Conservation (phyloP, 2,888 invertebrate species). For the Melanostoma mellinum region DNA sequence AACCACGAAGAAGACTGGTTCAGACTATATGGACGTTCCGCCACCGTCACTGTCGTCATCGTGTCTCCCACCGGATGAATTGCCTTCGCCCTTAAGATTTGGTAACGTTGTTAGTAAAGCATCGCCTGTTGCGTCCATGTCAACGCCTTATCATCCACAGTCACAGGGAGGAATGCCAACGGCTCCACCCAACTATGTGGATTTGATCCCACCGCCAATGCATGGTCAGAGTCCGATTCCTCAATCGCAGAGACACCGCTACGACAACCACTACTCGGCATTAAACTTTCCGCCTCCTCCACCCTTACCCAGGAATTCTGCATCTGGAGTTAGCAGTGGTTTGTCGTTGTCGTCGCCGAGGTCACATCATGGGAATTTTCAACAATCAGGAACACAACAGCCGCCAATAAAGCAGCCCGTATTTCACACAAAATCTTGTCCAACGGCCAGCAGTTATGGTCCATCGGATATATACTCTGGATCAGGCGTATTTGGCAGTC, state of each 20-base stretch:
- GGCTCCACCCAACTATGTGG: slow-evolving; percentile 67
- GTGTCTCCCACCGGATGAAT: slow-evolving; percentile 75
- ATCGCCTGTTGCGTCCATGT: slow-evolving; percentile 68
- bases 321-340: slow-evolving; percentile 51
- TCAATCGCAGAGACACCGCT: slow-evolving; percentile 60
- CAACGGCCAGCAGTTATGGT: slow-evolving; percentile 65
- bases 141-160: slow-evolving; percentile 63
- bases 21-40: slow-evolving; percentile 74
- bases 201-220: slow-evolving; percentile 70
- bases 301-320: slow-evolving; percentile 51
- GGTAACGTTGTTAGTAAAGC: slow-evolving; percentile 70
- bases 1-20: slow-evolving; percentile 75
- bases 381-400: slow-evolving; percentile 58
- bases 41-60: slow-evolving; percentile 72
- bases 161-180: slow-evolving; percentile 53
- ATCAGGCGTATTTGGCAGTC: slow-evolving; percentile 34
- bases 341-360: slow-evolving; percentile 56
- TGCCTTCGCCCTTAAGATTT: slow-evolving; percentile 78
- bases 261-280: slow-evolving; percentile 59
- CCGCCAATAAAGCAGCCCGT: slow-evolving; percentile 56
- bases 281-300: slow-evolving; percentile 59
- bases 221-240: slow-evolving; percentile 66
- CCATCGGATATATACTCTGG: slow-evolving; percentile 70
- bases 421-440: slow-evolving; percentile 76
- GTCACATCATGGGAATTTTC: slow-evolving; percentile 56